Conservation (phyloP, 2,888 invertebrate species). For the Lithosia quadra region DNA sequence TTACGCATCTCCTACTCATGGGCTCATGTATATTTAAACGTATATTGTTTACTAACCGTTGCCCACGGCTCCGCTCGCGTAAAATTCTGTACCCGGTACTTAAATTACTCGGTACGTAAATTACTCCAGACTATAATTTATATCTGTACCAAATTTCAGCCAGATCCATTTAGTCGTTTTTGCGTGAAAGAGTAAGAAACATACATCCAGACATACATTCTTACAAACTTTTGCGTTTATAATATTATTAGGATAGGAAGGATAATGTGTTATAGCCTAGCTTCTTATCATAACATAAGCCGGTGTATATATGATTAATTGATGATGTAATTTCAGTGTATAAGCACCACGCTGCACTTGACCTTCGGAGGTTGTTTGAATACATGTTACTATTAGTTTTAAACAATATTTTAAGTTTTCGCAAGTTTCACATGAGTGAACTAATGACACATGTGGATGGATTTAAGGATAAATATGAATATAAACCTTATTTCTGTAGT, state of each 20-base stretch:
- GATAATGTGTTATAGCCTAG: too few relatives aligned
- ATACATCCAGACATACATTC: too few relatives aligned
- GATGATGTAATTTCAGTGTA: slow-evolving; percentile 6
- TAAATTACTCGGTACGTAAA: too few relatives aligned
- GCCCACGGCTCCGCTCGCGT: too few relatives aligned
- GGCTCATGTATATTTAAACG: background rate
- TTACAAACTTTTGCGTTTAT: too few relatives aligned
- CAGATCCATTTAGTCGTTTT: too few relatives aligned
- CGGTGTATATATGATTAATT: background rate
- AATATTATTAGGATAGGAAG: too few relatives aligned
- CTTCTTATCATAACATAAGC: background rate
- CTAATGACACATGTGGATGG: slow-evolving; percentile 7
- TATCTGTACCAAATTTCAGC: too few relatives aligned
- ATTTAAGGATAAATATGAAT: background rate
- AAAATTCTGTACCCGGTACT: too few relatives aligned
- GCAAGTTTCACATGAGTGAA: background rate
- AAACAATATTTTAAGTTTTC: slow-evolving; percentile 6
- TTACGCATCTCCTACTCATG: background rate
- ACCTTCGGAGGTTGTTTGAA: slow-evolving; percentile 9
- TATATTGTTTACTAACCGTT: too few relatives aligned
- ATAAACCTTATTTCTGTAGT: background rate
- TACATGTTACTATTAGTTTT: background rate
- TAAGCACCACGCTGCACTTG: background rate
- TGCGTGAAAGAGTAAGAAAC: too few relatives aligned
- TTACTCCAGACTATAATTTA: too few relatives aligned